Evolutionary conservation across 2,888 invertebrate species (phyloP).

Genomic region (Hypolimnas misippus): DNA sequence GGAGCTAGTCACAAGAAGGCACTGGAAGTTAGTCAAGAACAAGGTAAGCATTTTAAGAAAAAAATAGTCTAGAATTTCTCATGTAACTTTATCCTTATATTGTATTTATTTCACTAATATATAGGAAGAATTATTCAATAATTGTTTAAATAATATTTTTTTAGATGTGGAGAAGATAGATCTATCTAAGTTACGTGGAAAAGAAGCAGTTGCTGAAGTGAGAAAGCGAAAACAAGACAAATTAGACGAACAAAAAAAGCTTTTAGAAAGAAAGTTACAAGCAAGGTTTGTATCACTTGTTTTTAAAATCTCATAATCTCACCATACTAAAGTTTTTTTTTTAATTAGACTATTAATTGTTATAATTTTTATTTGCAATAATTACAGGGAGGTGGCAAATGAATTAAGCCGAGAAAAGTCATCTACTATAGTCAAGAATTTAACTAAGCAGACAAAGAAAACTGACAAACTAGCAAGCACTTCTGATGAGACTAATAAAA

Average conservation of each 20-base stretch:
- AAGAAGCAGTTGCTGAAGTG: constrained; percentile 66
- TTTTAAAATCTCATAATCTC: too few species aligned
- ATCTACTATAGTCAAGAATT: constrained; percentile 51
- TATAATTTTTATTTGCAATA: neutral
- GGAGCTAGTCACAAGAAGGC: constrained; percentile 70
- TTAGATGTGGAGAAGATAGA: constrained; percentile 56
- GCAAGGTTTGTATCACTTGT: constrained; percentile 61
- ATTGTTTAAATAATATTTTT: constrained; percentile 8
- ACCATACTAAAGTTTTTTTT: too few species aligned
- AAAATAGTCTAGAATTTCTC: neutral
- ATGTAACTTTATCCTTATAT: neutral
- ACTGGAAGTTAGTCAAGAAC: constrained; percentile 48
- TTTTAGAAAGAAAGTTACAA: constrained; percentile 70
- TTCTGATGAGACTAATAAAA: constrained; percentile 41
- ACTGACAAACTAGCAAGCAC: constrained; percentile 38
- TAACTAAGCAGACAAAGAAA: constrained; percentile 49
- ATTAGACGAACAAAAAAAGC: constrained; percentile 69
- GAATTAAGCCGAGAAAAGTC: constrained; percentile 73
- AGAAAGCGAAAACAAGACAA: constrained; percentile 66
- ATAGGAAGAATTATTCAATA: too few species aligned
- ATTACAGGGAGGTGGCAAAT: constrained; percentile 71
- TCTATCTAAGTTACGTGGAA: constrained; percentile 67
- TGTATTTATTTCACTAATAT: too few species aligned
- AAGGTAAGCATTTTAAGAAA: constrained; percentile 50
- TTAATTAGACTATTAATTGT: too few species aligned